phyloP scores from a whole-genome alignment of 2,888 invertebrate genomes.

The Apoda limacodes region DNA sequence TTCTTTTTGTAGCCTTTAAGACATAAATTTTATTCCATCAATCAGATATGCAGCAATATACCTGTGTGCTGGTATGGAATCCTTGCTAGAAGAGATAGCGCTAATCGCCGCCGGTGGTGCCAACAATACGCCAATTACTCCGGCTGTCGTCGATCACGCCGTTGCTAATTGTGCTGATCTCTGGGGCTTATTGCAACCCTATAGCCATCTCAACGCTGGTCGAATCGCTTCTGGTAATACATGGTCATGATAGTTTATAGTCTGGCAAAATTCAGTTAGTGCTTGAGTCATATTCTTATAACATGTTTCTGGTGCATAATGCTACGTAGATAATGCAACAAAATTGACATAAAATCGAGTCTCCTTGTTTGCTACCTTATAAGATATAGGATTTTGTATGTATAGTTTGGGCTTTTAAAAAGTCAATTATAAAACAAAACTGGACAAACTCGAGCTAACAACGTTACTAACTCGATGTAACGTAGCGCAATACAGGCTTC shows the following conservation, averaged over 20 bases:
- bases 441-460: too few species aligned
- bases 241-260: too few species aligned
- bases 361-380: too few species aligned
- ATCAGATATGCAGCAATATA: conserved; percentile 87
- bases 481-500: too few species aligned
- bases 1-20: neutral
- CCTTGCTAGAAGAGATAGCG: conserved; percentile 85
- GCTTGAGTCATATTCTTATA: too few species aligned
- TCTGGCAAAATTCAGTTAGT: neutral
- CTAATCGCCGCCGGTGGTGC: conserved; percentile 39
- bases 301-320: too few species aligned
- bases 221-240: conserved; percentile 82
- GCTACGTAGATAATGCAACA: too few species aligned
- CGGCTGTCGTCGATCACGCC: conserved; percentile 83
- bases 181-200: conserved; percentile 92
- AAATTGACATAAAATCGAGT: too few species aligned
- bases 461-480: too few species aligned
- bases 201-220: conserved; percentile 90
- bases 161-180: conserved; percentile 89
- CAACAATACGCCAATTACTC: conserved; percentile 75
- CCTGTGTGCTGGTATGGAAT: conserved; percentile 89
- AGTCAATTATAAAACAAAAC: too few species aligned
- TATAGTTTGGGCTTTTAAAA: too few species aligned
- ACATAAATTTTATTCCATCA: conserved; percentile 8
- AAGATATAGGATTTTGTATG: too few species aligned